phyloP scores from a whole-genome alignment of 2,888 invertebrate species.

The Eupithecia dodoneata region DNA sequence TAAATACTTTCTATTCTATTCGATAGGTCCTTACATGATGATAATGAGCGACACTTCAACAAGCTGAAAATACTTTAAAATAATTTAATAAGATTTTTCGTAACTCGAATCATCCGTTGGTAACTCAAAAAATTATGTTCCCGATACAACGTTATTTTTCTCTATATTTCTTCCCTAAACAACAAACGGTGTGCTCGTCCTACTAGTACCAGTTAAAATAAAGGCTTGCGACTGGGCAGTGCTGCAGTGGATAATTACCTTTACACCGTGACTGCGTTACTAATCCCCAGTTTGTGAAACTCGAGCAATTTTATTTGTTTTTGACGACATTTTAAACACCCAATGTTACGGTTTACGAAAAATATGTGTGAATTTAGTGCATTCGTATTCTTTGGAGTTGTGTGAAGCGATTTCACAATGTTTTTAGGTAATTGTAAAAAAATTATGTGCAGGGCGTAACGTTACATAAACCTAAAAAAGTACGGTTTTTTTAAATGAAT shows the following conservation, averaged over 20 bases:
- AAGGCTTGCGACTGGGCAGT: no score
- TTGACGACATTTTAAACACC: slow-evolving; percentile 19
- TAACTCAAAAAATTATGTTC: no score
- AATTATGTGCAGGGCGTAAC: neutral
- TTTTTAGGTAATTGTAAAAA: neutral
- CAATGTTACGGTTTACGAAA: slow-evolving; percentile 17
- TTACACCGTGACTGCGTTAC: slow-evolving; percentile 33
- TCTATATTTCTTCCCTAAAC: neutral
- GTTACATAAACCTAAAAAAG: neutral
- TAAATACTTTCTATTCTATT: no score
- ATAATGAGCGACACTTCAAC: no score
- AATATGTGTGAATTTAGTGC: neutral
- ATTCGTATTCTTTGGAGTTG: slow-evolving; percentile 1
- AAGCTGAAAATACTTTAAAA: no score
- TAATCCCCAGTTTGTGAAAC: slow-evolving; percentile 28
- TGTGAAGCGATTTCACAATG: slow-evolving; percentile 10
- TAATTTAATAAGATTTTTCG: no score
- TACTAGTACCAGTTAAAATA: neutral
- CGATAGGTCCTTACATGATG: no score
- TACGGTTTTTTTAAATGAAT: neutral
- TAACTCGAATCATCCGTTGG: no score
- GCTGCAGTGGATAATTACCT: slow-evolving; percentile 9
- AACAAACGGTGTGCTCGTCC: no score
- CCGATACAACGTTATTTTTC: neutral
- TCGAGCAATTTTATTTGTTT: slow-evolving; percentile 32